Conservation (phyloP, 2,888 invertebrate genomes). For the Hermodice carunculata region DNA sequence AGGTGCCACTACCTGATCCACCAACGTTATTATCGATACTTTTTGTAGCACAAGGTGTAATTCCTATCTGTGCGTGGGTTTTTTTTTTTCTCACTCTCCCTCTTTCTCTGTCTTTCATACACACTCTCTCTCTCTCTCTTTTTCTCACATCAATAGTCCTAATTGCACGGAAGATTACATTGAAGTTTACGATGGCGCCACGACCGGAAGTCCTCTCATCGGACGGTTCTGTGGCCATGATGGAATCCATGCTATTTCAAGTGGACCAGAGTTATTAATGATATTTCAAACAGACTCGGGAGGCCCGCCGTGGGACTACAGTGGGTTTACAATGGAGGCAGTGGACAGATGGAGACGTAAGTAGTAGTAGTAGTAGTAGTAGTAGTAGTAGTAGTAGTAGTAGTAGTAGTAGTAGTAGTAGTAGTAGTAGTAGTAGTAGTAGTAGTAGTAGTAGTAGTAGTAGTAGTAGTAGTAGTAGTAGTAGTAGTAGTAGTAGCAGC, state of each 20-base stretch:
- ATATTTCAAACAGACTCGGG: constrained; percentile 32
- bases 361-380: no score
- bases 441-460: no score
- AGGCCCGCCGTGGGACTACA: constrained; percentile 37
- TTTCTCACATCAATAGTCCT: constrained; percentile 16
- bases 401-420: no score
- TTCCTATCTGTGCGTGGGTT: no score
- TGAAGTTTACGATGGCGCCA: constrained; percentile 35
- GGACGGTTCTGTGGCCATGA: constrained; percentile 35
- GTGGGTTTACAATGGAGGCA: constrained; percentile 29
- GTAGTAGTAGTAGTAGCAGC: no score
- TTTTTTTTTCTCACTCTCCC: no score
- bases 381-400: no score
- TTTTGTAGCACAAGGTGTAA: no score
- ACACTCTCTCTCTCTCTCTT: background rate
- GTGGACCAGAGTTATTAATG: constrained; percentile 30
- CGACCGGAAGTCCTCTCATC: constrained; percentile 26
- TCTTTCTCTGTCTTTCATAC: no score
- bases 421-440: no score
- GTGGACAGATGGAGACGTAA: constrained; percentile 28
- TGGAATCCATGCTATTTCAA: constrained; percentile 30
- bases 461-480: no score
- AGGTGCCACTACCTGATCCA: background rate
- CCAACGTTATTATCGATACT: no score
- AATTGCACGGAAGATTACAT: constrained; percentile 34